Base-by-base conservation (phyloP, 2,113 vertebrate genomes). In the Callopanchax toddi region DNA sequence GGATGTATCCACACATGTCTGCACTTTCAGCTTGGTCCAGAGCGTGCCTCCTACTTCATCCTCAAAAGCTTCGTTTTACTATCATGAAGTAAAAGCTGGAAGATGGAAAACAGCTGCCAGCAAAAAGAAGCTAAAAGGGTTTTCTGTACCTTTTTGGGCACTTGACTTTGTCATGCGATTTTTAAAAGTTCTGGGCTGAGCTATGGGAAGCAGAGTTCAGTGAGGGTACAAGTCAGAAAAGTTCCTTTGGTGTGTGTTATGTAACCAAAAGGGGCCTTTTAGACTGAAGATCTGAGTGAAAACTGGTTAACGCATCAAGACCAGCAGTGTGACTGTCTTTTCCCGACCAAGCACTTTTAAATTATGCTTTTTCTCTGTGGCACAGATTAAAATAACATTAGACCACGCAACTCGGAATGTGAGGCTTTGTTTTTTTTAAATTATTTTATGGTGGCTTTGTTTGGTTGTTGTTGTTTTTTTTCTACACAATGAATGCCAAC, bases 21-120 rank as follows among this genome's bases (percentile, higher is more conserved):
- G 85, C 87, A 88, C 83, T 88, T 91, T 87, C 60, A 91, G 84
- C 65, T 86, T 78, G 71, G 57, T 91, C 84, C 86, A 92, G 86
- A 87, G 84, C 72, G 64, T 58, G 69, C 59, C 68, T 83, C 53
- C 52, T 83, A 85, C 83, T 80, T 85, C 74, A 72, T 81, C 71
- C 67, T 87, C 63, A 64, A 69, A 81, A 77, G 57, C 81, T 86
- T 56, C 29, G 60, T 80, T 93, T 89, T 86, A 90, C 76, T 77
- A 85, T 82, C 57, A 89, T 85, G 65, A 88, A 90, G 74, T 79
- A 86, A 91, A 70, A 69, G 45, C 62, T 61, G 57, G 16, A 25
- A 76, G 83, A 86, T 89, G 81, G 78, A 87, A 92, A 91, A 82
- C 89, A 91, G 82, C 90, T 90, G 89, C 62, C 54, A 58, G 66